Base-by-base conservation (phyloP, 2,888 invertebrate genomes). In the Rugalucina vietnamica region DNA sequence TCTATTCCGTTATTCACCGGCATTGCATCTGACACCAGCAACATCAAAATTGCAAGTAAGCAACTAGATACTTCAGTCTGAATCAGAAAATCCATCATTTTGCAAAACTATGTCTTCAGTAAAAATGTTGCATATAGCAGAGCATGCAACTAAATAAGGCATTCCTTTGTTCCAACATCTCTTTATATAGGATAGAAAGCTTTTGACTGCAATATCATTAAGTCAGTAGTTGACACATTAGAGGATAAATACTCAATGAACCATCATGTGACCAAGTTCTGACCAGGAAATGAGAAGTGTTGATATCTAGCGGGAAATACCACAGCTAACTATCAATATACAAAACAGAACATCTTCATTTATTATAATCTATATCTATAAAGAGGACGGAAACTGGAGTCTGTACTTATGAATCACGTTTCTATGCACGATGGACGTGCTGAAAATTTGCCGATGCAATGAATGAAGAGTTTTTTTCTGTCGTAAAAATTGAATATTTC, bases 201-300 rank as follows among this genome's bases (percentile, higher is more conserved):
- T 49, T 74, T 27, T 34, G 32, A 60, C 60, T 76, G 76, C 76
- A 76, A 10, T 32, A 1, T 36, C 65, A 37, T 65, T 65, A 76
- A 34, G 43, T 24, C 24, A 65, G 27, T 54, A 57, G 69, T 65
- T 76, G 60, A 43, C 76, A 36, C 21, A 29, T 36, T 39, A 49
- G 34, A 32, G 18, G 21, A 65, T 27, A 37, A 34, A 60, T 49
- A 60, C 32, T 43, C 65, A 76, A 57, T 39, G 57, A 75, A 43
- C 57, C 69, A 69, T 76, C 76, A 69, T 39, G 39, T 49, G 39
- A 57, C 54, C 21, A 3, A 60, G 21, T n/a, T 39, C 65, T 75
- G 32, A 75, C 37, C 36, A 54, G 75, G 75, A 75, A 75, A 73
- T 50, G 18, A 49, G 43, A 49, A 29, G n/a, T n/a, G n/a, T 24